Evolutionary conservation across 2,888 invertebrate genomes (phyloP), one percentile per base, ranked within the genome.

Genomic region (Lagria hirta): DNA sequence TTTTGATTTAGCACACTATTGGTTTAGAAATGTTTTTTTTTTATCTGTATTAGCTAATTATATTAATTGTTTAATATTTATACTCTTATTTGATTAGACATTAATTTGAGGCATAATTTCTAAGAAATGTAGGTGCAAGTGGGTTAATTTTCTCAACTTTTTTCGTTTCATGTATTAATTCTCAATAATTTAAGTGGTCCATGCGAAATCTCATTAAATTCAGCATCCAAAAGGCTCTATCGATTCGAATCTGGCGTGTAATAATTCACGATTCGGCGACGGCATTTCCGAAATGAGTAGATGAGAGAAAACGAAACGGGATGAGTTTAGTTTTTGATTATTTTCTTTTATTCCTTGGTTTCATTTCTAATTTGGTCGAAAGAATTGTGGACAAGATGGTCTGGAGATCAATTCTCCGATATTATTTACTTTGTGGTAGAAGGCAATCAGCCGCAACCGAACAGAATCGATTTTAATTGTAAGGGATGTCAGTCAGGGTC

Each of bases 401-500:
- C 24, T 32, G 5, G 26, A 42, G 42, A 42, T 42, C 42, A 42
- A 42, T 42, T 28, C 42, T 28, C 34, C 33, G 42, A 42, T 42
- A 42, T 42, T 42, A 42, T 42, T 34, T 34, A 34, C 27, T 42
- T 28, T 35, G 34, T 35, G 34, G 42, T 28, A 27, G 42, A 42
- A 42, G 33, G 42, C 42, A 42, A 42, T 42, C 42, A 42, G 42
- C 42, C 42, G 34, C 33, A 34, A 42, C 42, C 42, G 34, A 42
- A 42, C 33, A 34, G 33, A 42, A 42, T 42, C 42, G 42, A 42
- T 42, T 34, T 42, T 42, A 42, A 42, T 34, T 41, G 41, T 41
- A 41, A 32, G 32, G 41, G 33, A 32, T 33, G 41, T 41, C 41
- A 41, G 32, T 41, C 41, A 41, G 33, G 41, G 26, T n/a, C 22